Evolutionary conservation across 2,888 invertebrate species (phyloP).

Genomic region (Leptinotarsa haldemani): DNA sequence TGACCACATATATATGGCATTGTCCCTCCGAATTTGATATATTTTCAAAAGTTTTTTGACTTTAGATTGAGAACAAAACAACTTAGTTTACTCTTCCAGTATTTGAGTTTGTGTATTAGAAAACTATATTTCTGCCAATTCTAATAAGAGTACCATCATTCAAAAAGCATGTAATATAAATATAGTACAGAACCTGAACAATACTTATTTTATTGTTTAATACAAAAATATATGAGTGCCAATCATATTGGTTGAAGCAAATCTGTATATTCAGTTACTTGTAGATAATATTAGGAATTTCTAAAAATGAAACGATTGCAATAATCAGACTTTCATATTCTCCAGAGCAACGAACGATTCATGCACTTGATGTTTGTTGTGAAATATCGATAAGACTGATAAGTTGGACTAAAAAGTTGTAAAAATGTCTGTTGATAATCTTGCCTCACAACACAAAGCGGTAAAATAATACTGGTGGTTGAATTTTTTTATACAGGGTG

Average conservation of each 20-base stretch:
- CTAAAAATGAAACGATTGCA: neutral
- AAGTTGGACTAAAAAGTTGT: conserved; percentile 9
- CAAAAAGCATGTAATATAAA: neutral
- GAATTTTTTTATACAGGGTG: neutral
- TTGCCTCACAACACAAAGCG: neutral
- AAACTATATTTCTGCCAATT: neutral
- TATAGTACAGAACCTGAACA: neutral
- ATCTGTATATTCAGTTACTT: conserved; percentile 9
- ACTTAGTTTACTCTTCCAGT: no score
- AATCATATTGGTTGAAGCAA: conserved; percentile 42
- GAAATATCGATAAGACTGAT: conserved; percentile 25
- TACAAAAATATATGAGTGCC: conserved; percentile 25
- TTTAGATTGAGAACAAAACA: no score
- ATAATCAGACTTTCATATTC: neutral
- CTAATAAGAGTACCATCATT: conserved; percentile 4
- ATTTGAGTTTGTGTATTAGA: neutral
- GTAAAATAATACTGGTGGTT: neutral
- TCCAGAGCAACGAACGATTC: neutral
- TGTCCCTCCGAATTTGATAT: no score
- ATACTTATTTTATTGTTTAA: conserved; percentile 26
- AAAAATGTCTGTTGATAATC: conserved; percentile 3
- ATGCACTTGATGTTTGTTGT: conserved; percentile 16
- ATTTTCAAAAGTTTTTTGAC: no score
- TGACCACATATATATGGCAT: no score
- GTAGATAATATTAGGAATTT: neutral